A percentile compares a stretch with the other conserved stretches of the same genome.
phyloP scores from a whole-genome alignment of 2,888 invertebrate species.

The Schizaphis graminum region DNA sequence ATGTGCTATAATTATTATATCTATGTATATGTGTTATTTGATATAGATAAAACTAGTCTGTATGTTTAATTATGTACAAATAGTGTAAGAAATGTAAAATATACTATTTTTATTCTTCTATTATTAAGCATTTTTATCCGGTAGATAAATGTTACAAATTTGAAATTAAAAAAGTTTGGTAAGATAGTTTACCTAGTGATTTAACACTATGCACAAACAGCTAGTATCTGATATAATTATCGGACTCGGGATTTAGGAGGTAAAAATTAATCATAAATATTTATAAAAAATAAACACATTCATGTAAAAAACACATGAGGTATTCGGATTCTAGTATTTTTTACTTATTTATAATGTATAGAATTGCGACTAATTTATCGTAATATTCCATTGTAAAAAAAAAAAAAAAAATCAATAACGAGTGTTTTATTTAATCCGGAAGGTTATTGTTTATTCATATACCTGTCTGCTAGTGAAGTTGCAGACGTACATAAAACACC shows the following conservation, averaged over 20 bases:
- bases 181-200: not conserved
- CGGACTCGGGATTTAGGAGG: not conserved
- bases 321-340: not conserved
- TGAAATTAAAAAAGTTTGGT: not conserved
- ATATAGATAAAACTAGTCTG: no score
- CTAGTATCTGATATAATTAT: not conserved
- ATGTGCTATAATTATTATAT: no score
- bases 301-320: not conserved
- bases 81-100: not conserved
- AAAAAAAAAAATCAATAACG: no score
- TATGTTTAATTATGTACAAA: not conserved
- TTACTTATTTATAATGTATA: not conserved
- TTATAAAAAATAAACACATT: no score
- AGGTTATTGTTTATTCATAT: not conserved
- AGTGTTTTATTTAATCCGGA: not conserved
- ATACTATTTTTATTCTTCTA: not conserved
- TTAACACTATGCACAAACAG: not conserved
- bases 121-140: not conserved
- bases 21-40: no score
- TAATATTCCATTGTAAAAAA: not conserved
- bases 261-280: no score
- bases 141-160: not conserved
- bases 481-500: not conserved
- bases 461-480: not conserved
- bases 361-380: not conserved